Percentiles rank a stretch among this genome's conserved stretches.
These are phyloP conservation scores for Phyllostomus hastatus DNA, from an alignment of 2,113 vertebrate species.

Conservation along the genomic window DNA sequence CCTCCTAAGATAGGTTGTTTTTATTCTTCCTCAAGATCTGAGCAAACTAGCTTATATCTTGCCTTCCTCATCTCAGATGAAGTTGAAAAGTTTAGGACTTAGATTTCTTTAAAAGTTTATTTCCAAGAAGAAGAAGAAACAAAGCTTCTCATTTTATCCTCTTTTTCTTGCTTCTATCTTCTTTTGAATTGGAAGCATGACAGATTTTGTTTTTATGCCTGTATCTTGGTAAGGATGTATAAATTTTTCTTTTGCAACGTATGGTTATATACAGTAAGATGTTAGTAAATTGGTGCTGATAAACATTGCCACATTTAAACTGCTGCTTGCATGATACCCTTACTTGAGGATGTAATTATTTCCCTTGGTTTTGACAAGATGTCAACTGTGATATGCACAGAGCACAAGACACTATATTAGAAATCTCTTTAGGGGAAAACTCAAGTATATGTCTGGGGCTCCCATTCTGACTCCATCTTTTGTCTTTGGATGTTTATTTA, in stretches of 20 bases:
- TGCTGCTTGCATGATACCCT: slow-evolving; percentile 45
- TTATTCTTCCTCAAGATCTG: slow-evolving; percentile 58
- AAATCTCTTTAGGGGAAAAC: slow-evolving; percentile 46
- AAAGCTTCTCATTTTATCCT: not conserved
- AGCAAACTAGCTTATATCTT: slow-evolving; percentile 33
- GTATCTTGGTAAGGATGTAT: slow-evolving; percentile 18
- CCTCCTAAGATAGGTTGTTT: slow-evolving; percentile 32
- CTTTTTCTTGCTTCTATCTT: slow-evolving; percentile 30
- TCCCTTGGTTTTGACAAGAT: slow-evolving; percentile 74
- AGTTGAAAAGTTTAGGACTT: slow-evolving; percentile 29
- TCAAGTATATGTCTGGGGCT: slow-evolving; percentile 35
- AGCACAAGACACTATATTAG: slow-evolving; percentile 38
- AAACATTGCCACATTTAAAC: slow-evolving; percentile 58
- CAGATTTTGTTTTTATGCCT: slow-evolving; percentile 55
- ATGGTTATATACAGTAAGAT: slow-evolving; percentile 41
- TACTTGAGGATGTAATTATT: slow-evolving; percentile 63
- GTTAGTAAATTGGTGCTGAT: slow-evolving; percentile 51
- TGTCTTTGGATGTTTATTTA: slow-evolving; percentile 59
- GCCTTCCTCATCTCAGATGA: slow-evolving; percentile 9
- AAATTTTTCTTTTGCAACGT: not conserved
- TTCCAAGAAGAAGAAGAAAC: slow-evolving; percentile 14
- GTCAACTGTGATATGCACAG: slow-evolving; percentile 59
- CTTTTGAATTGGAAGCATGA: slow-evolving; percentile 24
- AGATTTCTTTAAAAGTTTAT: slow-evolving; percentile 46
- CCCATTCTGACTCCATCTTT: not conserved